Base-by-base conservation (phyloP, 2,113 vertebrate species). In the Paradisaea rubra region DNA sequence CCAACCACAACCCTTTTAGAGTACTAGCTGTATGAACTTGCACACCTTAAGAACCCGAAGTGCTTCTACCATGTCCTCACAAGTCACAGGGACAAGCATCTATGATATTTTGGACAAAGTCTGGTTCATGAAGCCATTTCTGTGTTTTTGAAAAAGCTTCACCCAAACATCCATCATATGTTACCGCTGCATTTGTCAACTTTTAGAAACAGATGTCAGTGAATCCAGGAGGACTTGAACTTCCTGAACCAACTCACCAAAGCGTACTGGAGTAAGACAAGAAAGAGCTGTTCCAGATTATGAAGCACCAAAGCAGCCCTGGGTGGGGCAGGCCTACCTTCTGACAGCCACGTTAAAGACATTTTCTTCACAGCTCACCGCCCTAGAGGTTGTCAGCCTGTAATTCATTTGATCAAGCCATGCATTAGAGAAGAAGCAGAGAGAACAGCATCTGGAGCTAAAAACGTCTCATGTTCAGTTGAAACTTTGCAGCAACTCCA, bases 21-120 rank as follows among this genome's bases (percentile, higher is more conserved):
- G 11, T 3, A 57, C 25, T 11, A 59, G 22, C 9, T 33, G 8
- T 35, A n/a, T 22, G 31, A 72, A 5, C 24, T 60, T 13, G 25
- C 49, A 49, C 45, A 41, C 8, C 39, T 57, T 77, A 45, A 65
- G 33, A 61, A 37, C 25, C 35, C 0, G 0, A 6, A 0, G 23
- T 57, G 23, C 41, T 77, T 72, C 65, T 47, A 18, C 15, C 31
- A 35, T 1, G 9, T 44, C 23, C 25, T 74, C 20, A 53, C 35
- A 82, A 53, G 31, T 53, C 19, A 61, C 37, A 76, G 33, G 31
- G 25, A 63, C 20, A 50, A 60, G 22, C 2, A 76, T 16, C 45
- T 54, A 3, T 15, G 44, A 31, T 9, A 28, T 72, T 84, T 61
- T 31, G 33, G 10, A 42, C 21, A 47, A 70, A 82, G 52, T 21